phyloP scores from a whole-genome alignment of 2,113 vertebrate species.

The Nesogale talazaci region DNA sequence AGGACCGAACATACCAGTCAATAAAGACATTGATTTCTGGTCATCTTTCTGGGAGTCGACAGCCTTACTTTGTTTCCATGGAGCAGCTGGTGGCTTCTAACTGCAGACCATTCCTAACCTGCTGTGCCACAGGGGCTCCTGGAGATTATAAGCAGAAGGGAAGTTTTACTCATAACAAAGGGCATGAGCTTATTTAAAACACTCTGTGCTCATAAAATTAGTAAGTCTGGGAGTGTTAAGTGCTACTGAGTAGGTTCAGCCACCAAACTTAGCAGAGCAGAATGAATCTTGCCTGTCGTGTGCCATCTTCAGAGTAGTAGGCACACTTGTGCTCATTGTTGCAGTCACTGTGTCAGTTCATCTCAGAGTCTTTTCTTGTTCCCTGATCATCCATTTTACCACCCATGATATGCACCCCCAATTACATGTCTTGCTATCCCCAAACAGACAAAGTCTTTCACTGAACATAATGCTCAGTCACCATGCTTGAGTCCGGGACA shows the following conservation, averaged over 20 bases:
- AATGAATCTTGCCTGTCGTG: not conserved
- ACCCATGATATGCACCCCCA: not conserved
- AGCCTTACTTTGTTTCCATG: no score
- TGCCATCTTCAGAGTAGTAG: not conserved
- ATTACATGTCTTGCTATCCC: not conserved
- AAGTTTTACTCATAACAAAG: not conserved
- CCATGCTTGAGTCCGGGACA: not conserved
- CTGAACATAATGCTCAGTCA: conserved; percentile 33
- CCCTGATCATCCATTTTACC: not conserved
- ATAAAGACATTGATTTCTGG: no score
- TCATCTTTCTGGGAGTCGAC: no score
- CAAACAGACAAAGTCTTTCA: not conserved
- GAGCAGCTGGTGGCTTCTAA: no score
- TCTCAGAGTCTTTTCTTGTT: not conserved
- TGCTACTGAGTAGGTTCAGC: not conserved
- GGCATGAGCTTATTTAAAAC: conserved; percentile 20
- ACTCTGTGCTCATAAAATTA: not conserved
- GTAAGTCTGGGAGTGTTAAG: not conserved
- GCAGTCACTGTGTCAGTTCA: not conserved
- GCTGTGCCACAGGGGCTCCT: no score
- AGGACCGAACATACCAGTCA: no score
- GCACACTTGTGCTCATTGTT: not conserved
- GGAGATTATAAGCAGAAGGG: no score
- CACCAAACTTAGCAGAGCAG: not conserved
- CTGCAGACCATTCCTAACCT: no score